These are phyloP conservation scores for Tenebrosternarchus preto DNA, from an alignment of 2,113 vertebrate species.

Conservation along the genomic window DNA sequence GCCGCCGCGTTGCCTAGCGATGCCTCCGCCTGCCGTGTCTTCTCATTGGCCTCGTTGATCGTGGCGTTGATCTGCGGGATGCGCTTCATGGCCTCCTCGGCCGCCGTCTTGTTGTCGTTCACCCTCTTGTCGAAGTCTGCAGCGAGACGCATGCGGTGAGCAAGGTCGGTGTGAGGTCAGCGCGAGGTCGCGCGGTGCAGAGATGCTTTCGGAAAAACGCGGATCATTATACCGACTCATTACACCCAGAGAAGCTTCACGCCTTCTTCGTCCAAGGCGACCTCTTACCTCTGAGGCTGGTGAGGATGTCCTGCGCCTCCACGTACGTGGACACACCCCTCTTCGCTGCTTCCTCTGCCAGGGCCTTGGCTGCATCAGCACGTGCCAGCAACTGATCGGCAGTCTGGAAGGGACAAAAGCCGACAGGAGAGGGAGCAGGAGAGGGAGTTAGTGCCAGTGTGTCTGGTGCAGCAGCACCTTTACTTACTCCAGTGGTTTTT, in stretches of 20 bases:
- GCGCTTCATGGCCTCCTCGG: constrained; percentile 87
- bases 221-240: too few species aligned
- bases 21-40: constrained; percentile 83
- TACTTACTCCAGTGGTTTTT: too few species aligned
- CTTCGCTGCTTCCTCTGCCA: constrained; percentile 90
- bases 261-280: too few species aligned
- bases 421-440: not conserved
- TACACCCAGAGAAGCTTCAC: too few species aligned
- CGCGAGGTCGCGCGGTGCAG: not conserved
- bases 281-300: constrained; percentile 84
- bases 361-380: constrained; percentile 92
- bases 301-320: constrained; percentile 90
- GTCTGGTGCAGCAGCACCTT: too few species aligned
- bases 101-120: constrained; percentile 96
- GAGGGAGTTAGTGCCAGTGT: not conserved
- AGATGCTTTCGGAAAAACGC: not conserved
- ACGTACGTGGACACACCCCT: constrained; percentile 85
- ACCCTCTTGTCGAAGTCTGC: constrained; percentile 92
- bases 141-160: not conserved
- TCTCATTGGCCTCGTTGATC: constrained; percentile 85
- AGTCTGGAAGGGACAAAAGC: constrained; percentile 72
- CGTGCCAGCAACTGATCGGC: constrained; percentile 94
- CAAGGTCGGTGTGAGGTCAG: not conserved
- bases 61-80: constrained; percentile 88
- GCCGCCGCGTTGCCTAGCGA: constrained; percentile 84